These are phyloP conservation scores for Dallia pectoralis DNA, from an alignment of 2,797 vertebrate species.

Conservation along the genomic window DNA sequence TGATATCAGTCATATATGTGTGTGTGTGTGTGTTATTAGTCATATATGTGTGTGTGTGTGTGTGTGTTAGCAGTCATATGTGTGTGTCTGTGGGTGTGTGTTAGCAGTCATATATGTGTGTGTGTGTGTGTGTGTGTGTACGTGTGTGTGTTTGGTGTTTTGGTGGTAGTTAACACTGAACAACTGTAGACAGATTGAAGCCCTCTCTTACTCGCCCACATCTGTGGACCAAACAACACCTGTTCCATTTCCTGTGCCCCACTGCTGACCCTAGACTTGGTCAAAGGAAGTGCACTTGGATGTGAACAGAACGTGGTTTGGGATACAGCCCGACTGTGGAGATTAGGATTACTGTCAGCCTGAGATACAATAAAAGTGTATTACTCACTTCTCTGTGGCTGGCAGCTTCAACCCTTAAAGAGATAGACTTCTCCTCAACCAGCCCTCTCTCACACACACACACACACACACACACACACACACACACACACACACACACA, in stretches of 20 bases:
- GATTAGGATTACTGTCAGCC: neutral
- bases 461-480: too few relatives aligned
- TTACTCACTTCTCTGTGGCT: neutral
- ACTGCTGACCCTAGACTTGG: too few relatives aligned
- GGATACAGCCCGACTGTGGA: too few relatives aligned
- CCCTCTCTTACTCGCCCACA: too few relatives aligned
- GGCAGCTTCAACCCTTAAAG: constrained; percentile 24
- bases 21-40: constrained; percentile 10
- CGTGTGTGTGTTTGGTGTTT: neutral
- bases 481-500: too few relatives aligned
- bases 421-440: constrained; percentile 43
- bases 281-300: neutral
- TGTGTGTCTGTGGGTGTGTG: constrained; percentile 10
- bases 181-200: too few relatives aligned
- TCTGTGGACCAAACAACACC: too few relatives aligned
- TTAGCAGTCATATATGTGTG: constrained; percentile 16
- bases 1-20: too few relatives aligned
- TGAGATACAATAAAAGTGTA: neutral
- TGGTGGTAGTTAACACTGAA: too few relatives aligned
- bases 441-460: neutral
- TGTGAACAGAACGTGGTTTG: neutral
- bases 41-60: neutral
- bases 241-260: too few relatives aligned
- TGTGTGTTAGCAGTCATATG: constrained; percentile 5
- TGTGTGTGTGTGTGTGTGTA: constrained; percentile 13